A percentile compares a stretch with the other conserved stretches of the same genome.
These are phyloP conservation scores for Monodelphis domestica DNA, from an alignment of 2,797 vertebrate genomes.

Conservation along the genomic window DNA sequence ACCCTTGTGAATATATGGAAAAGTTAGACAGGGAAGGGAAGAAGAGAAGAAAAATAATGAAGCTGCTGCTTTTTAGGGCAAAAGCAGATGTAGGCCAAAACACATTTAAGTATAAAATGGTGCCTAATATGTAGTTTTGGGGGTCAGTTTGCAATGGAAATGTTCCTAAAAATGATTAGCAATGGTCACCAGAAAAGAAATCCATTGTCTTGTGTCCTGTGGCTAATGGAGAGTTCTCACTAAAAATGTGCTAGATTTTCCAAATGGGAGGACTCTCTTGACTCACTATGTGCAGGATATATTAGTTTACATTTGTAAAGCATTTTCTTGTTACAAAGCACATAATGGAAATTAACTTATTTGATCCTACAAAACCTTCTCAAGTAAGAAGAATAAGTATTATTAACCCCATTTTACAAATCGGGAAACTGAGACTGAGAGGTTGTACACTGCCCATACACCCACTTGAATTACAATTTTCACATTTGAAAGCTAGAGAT, in stretches of 20 bases:
- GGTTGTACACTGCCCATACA: not conserved
- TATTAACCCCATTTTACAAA: not conserved
- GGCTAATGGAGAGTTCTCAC: conserved; percentile 17
- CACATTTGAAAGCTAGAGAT: not conserved
- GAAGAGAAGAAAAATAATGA: not conserved
- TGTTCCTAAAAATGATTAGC: not conserved
- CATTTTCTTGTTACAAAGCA: not conserved
- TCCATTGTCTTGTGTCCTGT: not conserved
- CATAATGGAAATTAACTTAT: not conserved
- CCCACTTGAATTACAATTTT: not conserved
- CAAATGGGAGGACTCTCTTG: not conserved
- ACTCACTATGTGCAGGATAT: not conserved
- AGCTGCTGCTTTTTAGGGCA: not conserved
- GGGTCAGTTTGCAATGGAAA: not conserved
- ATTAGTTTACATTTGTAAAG: not conserved
- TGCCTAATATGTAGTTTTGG: not conserved
- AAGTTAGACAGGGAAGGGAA: not conserved
- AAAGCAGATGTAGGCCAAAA: conserved; percentile 22
- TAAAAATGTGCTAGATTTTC: not conserved
- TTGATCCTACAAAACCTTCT: not conserved
- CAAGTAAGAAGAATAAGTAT: not conserved
- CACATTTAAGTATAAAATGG: conserved; percentile 21
- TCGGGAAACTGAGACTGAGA: not conserved
- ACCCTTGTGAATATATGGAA: not conserved
- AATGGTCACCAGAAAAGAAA: conserved; percentile 9